Percentiles rank a stretch among this genome's conserved stretches.
Conservation (phyloP, 37 sponge, comb jelly and placozoan species). For the Oopsacas minuta region DNA sequence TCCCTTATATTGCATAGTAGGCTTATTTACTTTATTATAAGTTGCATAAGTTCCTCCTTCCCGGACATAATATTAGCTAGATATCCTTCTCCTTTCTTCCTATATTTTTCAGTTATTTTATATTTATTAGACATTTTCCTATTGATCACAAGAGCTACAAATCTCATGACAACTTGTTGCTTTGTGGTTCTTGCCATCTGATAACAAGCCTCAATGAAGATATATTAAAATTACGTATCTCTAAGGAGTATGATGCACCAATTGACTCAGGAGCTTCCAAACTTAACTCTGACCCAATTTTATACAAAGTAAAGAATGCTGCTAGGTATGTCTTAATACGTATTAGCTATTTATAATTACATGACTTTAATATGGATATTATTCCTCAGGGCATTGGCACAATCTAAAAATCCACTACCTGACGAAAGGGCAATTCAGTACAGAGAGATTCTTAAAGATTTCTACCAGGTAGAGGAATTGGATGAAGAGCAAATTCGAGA, state of each 20-base stretch:
- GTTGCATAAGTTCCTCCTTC: too few species aligned
- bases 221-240: neutral
- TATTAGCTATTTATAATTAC: neutral
- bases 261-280: neutral
- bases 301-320: neutral
- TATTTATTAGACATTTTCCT: neutral
- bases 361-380: too few species aligned
- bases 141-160: conserved; percentile 6
- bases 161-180: neutral
- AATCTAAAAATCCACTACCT: neutral
- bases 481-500: neutral
- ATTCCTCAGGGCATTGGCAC: neutral
- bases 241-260: neutral
- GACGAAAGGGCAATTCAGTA: neutral
- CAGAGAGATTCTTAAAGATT: neutral
- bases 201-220: neutral
- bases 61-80: too few species aligned
- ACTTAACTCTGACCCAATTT: neutral
- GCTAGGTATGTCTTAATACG: neutral
- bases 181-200: neutral
- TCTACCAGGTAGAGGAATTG: neutral
- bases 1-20: too few species aligned
- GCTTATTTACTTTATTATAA: too few species aligned
- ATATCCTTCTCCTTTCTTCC: too few species aligned
- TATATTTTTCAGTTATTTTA: too few species aligned